These are phyloP conservation scores for Thalassarche chlororhynchos DNA, from an alignment of 2,113 vertebrate species.

Conservation along the genomic window DNA sequence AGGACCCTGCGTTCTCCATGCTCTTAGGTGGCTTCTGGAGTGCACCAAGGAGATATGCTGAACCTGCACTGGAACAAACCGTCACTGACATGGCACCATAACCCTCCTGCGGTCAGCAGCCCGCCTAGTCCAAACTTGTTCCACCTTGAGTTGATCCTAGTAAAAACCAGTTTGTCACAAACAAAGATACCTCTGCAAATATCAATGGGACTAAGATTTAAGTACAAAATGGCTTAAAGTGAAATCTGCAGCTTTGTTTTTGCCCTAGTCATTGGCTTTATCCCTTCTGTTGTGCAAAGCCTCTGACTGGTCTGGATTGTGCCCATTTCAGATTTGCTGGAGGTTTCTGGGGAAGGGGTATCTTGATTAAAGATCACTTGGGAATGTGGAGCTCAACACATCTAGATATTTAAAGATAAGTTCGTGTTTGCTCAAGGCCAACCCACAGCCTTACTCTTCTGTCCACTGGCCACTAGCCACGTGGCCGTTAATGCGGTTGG, in stretches of 20 bases:
- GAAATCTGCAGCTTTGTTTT: slow-evolving; percentile 18
- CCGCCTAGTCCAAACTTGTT: neutral
- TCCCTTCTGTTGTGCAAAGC: slow-evolving; percentile 28
- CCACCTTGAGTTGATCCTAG: slow-evolving; percentile 1
- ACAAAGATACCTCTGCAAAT: slow-evolving; percentile 23
- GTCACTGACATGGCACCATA: neutral
- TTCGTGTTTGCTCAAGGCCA: slow-evolving; percentile 37
- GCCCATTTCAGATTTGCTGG: neutral
- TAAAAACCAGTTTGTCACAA: neutral
- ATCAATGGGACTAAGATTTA: neutral
- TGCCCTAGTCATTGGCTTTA: neutral
- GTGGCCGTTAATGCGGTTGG: slow-evolving; percentile 89
- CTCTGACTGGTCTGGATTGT: neutral
- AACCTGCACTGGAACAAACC: neutral
- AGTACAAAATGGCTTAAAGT: slow-evolving; percentile 65
- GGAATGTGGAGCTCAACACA: slow-evolving; percentile 57
- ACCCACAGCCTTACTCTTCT: slow-evolving; percentile 51
- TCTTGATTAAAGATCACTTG: slow-evolving; percentile 65
- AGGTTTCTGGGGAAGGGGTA: slow-evolving; percentile 40
- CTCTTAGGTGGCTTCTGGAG: slow-evolving; percentile 12
- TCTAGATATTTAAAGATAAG: slow-evolving; percentile 47
- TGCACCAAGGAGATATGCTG: neutral
- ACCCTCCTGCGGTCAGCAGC: neutral
- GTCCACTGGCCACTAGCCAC: slow-evolving; percentile 72
- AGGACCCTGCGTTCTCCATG: fast-evolving